These are phyloP conservation scores for Mus caroli DNA, from an alignment of 2,797 vertebrate species.

Conservation along the genomic window DNA sequence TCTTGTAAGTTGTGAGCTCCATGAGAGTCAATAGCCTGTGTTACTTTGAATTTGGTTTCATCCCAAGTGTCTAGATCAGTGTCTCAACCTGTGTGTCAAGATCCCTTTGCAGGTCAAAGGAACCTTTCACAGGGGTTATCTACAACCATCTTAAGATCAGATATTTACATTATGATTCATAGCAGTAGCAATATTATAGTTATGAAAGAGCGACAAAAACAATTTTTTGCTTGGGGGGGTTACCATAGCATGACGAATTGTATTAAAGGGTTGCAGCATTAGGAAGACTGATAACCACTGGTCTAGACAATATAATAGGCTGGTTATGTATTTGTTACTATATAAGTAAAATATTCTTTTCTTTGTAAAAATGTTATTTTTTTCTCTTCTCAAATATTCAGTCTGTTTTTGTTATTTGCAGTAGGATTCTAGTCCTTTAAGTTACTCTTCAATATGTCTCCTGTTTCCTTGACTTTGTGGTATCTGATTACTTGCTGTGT, in stretches of 20 bases:
- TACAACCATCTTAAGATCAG: neutral
- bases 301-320: neutral
- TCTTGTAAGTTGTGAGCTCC: neutral
- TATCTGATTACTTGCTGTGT: neutral
- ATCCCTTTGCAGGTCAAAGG: neutral
- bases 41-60: neutral
- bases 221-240: neutral
- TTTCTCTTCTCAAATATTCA: neutral
- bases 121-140: neutral
- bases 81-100: neutral
- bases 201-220: neutral
- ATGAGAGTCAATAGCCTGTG: neutral
- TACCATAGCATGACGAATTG: neutral
- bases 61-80: neutral
- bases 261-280: neutral
- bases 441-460: neutral
- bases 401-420: neutral
- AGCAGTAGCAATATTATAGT: neutral
- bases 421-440: neutral
- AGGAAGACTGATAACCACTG: neutral
- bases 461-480: neutral
- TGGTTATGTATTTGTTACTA: neutral
- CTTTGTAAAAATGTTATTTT: neutral
- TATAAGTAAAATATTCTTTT: constrained; percentile 1
- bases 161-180: neutral